phyloP scores from a whole-genome alignment of 2,888 invertebrate genomes.

The Tenodera sinensis region DNA sequence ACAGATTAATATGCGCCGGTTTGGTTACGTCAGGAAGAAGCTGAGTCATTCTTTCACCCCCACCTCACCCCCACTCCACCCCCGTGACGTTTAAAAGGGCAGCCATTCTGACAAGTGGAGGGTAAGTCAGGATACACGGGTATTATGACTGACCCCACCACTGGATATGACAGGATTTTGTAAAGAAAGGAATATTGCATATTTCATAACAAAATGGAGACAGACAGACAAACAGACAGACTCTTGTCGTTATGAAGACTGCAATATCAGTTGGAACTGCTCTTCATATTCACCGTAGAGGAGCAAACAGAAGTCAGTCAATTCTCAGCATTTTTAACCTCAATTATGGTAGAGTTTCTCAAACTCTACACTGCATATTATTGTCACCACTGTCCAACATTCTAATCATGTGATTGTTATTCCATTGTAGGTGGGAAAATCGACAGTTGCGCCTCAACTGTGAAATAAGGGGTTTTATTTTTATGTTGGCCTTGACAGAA shows the following conservation, averaged over 20 bases:
- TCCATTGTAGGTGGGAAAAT: too few species aligned
- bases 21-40: constrained; percentile 4
- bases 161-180: not conserved
- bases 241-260: not conserved
- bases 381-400: too few species aligned
- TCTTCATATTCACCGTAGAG: not conserved
- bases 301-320: too few species aligned
- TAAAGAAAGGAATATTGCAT: not conserved
- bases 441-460: too few species aligned
- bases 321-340: too few species aligned
- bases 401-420: too few species aligned
- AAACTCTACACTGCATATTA: too few species aligned
- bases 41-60: constrained; percentile 7
- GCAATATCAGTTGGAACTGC: not conserved
- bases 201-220: not conserved
- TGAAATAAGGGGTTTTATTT: too few species aligned
- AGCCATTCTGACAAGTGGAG: constrained; percentile 3
- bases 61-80: not conserved
- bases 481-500: too few species aligned
- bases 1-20: constrained; percentile 21
- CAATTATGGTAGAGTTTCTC: too few species aligned
- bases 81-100: not conserved
- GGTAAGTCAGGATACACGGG: not conserved
- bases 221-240: too few species aligned
- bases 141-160: not conserved